These are phyloP conservation scores for Coenobita brevimanus DNA, from an alignment of 1,140 invertebrate species.

Conservation along the genomic window DNA sequence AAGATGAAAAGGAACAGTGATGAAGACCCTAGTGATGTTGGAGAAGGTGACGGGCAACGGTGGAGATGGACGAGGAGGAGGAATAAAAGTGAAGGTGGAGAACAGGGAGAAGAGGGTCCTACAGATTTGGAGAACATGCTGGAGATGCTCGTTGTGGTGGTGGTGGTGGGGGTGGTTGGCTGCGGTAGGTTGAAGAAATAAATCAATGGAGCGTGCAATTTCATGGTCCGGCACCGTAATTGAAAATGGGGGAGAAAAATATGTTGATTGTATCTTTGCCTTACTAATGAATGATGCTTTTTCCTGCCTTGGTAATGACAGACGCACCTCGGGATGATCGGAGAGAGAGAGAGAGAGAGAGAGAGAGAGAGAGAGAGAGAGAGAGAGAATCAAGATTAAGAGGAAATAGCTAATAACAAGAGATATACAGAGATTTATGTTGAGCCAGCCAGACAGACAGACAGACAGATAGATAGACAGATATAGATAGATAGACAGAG, in stretches of 20 bases:
- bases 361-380: not conserved
- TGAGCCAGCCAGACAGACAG: not conserved
- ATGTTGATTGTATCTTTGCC: conserved; percentile 60
- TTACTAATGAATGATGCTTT: conserved; percentile 50
- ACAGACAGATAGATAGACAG: not conserved
- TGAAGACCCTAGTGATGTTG: no score
- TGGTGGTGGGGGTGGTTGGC: not conserved
- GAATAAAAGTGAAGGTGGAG: not conserved
- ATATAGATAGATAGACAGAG: not conserved
- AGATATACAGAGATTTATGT: not conserved
- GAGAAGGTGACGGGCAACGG: not conserved
- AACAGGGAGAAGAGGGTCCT: not conserved
- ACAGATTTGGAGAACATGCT: no score
- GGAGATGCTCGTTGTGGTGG: not conserved
- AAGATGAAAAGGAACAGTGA: no score
- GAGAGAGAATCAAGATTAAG: not conserved
- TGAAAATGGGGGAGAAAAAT: conserved; percentile 56
- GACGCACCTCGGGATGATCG: not conserved
- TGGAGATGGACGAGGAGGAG: not conserved
- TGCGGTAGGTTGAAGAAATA: conserved; percentile 55
- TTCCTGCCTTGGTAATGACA: not conserved
- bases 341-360: not conserved
- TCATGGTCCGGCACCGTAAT: conserved; percentile 30
- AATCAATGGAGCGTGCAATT: conserved; percentile 55
- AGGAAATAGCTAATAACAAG: not conserved